phyloP scores from a whole-genome alignment of 2,797 vertebrate species.

The Hozukius guyotensis region DNA sequence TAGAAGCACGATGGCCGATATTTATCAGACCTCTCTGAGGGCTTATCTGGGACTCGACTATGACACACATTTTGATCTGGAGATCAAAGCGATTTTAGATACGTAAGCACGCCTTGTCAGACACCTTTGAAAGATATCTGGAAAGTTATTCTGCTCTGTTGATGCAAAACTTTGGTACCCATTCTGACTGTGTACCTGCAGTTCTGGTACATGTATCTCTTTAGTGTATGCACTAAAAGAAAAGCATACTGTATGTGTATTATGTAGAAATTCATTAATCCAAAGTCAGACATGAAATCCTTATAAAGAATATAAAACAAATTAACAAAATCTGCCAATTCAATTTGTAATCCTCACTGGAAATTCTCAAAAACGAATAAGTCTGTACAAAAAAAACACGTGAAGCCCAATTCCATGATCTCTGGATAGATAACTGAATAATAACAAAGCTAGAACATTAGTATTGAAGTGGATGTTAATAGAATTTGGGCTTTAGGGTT shows the following conservation, averaged over 20 bases:
- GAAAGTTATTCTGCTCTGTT: background rate
- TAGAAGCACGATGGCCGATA: conserved; percentile 38
- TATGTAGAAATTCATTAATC: too few relatives aligned
- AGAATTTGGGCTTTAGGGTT: background rate
- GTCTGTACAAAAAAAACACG: background rate
- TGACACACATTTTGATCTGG: conserved; percentile 37
- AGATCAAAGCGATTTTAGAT: conserved; percentile 42
- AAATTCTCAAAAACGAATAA: background rate
- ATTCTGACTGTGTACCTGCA: background rate
- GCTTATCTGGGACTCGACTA: conserved; percentile 32
- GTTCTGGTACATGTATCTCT: background rate
- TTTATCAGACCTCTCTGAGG: conserved; percentile 44
- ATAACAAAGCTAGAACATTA: background rate
- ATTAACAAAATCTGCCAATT: background rate
- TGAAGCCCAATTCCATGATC: background rate
- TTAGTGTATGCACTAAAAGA: background rate
- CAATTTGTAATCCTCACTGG: background rate
- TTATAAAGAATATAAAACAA: background rate
- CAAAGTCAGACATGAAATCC: background rate
- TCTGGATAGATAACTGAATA: background rate
- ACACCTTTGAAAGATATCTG: conserved; percentile 24
- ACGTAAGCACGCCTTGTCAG: background rate
- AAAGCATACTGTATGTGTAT: background rate
- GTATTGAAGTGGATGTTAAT: background rate
- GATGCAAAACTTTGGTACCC: background rate